A percentile compares a stretch with the other conserved stretches of the same genome.
phyloP scores from a whole-genome alignment of 2,888 invertebrate species.

The Trissolcus japonicus region DNA sequence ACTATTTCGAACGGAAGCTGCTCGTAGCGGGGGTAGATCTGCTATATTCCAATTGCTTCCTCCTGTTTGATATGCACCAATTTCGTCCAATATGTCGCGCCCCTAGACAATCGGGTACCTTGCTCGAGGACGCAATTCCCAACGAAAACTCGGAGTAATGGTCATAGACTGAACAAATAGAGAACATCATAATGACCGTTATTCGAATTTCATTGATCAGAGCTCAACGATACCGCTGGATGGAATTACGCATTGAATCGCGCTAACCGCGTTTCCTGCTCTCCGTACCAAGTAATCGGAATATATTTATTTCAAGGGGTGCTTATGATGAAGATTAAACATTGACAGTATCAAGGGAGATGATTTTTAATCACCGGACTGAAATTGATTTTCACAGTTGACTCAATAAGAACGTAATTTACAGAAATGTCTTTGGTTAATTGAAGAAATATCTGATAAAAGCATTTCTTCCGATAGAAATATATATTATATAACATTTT shows the following conservation, averaged over 20 bases:
- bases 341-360: slow-evolving; percentile 22
- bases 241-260: slow-evolving; percentile 20
- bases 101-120: slow-evolving; percentile 62
- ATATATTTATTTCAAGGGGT: slow-evolving; percentile 26
- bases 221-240: slow-evolving; percentile 21
- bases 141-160: slow-evolving; percentile 39
- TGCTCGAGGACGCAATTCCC: slow-evolving; percentile 48
- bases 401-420: neutral
- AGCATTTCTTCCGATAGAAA: no score
- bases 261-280: slow-evolving; percentile 30
- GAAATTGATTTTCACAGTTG: neutral
- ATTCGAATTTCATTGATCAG: slow-evolving; percentile 11
- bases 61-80: slow-evolving; percentile 74
- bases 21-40: slow-evolving; percentile 63
- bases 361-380: slow-evolving; percentile 26
- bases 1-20: slow-evolving; percentile 70
- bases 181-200: slow-evolving; percentile 22
- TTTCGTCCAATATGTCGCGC: slow-evolving; percentile 74
- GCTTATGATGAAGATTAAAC: slow-evolving; percentile 16
- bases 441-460: no score
- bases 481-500: no score
- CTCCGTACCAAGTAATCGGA: slow-evolving; percentile 21
- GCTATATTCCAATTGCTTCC: slow-evolving; percentile 73
- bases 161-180: slow-evolving; percentile 36
- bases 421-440: no score